phyloP scores from a whole-genome alignment of 2,113 vertebrate species.

The Oncorhynchus masou region DNA sequence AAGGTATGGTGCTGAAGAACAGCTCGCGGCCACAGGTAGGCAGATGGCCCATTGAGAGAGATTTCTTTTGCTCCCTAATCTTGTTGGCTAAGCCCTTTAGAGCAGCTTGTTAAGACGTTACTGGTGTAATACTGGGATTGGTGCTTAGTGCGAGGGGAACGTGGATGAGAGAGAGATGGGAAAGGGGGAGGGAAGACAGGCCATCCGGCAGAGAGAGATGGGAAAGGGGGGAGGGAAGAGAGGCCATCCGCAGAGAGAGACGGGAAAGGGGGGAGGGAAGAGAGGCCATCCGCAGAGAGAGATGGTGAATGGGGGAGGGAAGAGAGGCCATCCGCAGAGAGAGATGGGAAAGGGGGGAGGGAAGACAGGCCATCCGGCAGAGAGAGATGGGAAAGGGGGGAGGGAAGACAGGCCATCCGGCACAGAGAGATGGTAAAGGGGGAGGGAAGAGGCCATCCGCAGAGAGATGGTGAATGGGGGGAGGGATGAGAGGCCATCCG shows the following conservation, averaged over 20 bases:
- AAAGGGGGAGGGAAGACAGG: background rate
- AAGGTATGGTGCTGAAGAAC: constrained; percentile 48
- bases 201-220: background rate
- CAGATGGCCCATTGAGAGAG: constrained; percentile 81
- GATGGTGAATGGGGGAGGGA: background rate
- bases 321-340: background rate
- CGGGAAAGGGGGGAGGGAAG: background rate
- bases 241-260: background rate
- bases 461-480: too few relatives aligned
- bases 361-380: too few relatives aligned
- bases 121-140: constrained; percentile 61
- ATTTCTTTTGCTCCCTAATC: constrained; percentile 86
- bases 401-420: too few relatives aligned
- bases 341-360: background rate
- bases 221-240: too few relatives aligned
- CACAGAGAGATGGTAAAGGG: background rate
- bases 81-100: constrained; percentile 85
- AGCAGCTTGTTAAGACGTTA: constrained; percentile 78
- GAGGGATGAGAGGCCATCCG: background rate
- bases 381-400: background rate
- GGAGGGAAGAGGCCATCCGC: too few relatives aligned
- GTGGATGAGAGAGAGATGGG: background rate
- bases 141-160: constrained; percentile 43
- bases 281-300: background rate
- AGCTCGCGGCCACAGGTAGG: constrained; percentile 66